Conservation (phyloP, 2,113 vertebrate genomes). For the Chitala chitala region DNA sequence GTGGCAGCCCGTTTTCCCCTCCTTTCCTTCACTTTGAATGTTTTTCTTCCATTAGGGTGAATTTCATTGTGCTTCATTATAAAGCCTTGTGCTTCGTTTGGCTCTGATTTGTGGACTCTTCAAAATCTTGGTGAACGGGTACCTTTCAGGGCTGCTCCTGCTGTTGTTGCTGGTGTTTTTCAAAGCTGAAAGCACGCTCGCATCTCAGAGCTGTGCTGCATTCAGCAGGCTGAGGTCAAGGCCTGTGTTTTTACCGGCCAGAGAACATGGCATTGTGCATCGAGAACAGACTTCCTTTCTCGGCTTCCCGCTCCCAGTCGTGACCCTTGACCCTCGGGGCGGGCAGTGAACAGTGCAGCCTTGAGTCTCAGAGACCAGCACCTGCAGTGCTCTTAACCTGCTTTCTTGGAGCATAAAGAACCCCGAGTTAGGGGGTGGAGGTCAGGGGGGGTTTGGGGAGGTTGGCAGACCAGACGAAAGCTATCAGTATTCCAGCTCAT, state of each 20-base stretch:
- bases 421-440: neutral
- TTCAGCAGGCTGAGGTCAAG: neutral
- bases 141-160: neutral
- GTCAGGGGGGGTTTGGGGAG: neutral
- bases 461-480: neutral
- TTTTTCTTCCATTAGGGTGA: neutral
- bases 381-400: constrained; percentile 22
- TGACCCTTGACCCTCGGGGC: neutral
- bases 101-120: neutral
- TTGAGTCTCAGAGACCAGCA: neutral
- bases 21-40: neutral
- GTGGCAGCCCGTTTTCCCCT: too few species aligned
- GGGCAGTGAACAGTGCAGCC: neutral
- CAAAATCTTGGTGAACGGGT: neutral
- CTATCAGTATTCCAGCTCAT: constrained; percentile 19
- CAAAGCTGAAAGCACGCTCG: neutral
- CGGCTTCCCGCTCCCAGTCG: neutral
- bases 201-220: neutral
- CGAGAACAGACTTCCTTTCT: constrained; percentile 3
- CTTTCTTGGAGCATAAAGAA: neutral
- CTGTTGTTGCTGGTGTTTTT: neutral
- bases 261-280: neutral
- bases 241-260: neutral
- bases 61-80: neutral
- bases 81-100: neutral